Conservation (phyloP, 2,113 vertebrate genomes). For the Perognathus longimembris region DNA sequence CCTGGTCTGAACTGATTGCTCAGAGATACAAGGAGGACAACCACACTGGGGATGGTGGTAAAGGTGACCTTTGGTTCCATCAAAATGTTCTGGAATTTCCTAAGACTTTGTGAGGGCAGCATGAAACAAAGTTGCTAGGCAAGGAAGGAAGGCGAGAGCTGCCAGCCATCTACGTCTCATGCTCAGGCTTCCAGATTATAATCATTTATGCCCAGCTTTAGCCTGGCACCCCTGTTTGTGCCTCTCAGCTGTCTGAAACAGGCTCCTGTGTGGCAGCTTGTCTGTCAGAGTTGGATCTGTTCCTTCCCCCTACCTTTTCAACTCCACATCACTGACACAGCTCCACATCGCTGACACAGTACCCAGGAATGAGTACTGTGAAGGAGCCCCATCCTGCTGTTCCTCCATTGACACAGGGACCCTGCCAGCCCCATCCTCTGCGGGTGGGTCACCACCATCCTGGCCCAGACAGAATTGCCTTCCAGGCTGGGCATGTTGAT, state of each 20-base stretch:
- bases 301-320: background rate
- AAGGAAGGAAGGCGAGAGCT: background rate
- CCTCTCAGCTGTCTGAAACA: background rate
- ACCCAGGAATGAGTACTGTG: background rate
- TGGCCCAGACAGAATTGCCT: slow-evolving; percentile 36
- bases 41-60: background rate
- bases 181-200: background rate
- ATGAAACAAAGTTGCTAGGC: background rate
- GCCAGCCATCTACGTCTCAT: background rate
- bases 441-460: background rate
- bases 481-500: background rate
- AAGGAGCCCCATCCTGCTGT: background rate
- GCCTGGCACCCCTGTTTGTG: background rate
- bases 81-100: background rate
- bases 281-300: slow-evolving; percentile 28
- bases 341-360: background rate
- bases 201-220: background rate
- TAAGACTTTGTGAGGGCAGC: background rate
- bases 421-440: background rate
- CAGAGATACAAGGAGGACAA: background rate
- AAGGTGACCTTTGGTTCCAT: background rate
- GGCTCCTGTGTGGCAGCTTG: slow-evolving; percentile 21
- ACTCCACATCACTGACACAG: background rate
- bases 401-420: background rate
- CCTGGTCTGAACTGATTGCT: slow-evolving; percentile 1